Evolutionary conservation across 2,888 invertebrate genomes (phyloP), one percentile per base, ranked within the genome.

Genomic region (Aleiodes alternator): DNA sequence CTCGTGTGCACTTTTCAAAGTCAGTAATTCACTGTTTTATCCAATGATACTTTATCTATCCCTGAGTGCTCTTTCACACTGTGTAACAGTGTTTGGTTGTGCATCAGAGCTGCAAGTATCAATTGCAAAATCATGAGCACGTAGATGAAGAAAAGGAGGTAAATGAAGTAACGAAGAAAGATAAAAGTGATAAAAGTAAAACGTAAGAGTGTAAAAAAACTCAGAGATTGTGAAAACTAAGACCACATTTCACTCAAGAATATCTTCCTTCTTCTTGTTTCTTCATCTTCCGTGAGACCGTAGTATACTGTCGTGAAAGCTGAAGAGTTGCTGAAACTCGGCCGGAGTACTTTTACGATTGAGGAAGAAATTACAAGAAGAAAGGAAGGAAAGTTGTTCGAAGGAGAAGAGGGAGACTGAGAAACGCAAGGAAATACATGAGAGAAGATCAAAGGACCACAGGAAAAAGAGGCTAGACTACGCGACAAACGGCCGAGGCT

Each of bases 21-120:
- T 86, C 85, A 87, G 87, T 87, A 87, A 85, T 84, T 86, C 82
- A 85, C 83, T 85, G 84, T 82, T 85, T 86, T 85, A 85, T 85
- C 83, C 83, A 86, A 86, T 85, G 85, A 83, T 84, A 85, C 83
- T 84, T 84, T 83, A 84, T 84, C 83, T 43, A 43, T 8, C 8
- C 83, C 82, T 79, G 73, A 72, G 59, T 59, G 29, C 57, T 16
- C 56, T 29, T 57, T 43, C 7, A 43, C 43, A 43, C 43, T 43
- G 43, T 43, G 0, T 43, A 7, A 43, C 43, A 43, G 7, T 9
- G 43, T 43, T 43, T 43, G 9, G 43, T 9, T 43, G 43, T 43
- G 11, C 43, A 11, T 43, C 9, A 3, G 43, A 11, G 43, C 43
- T 43, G 0, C 11, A 11, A 43, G 43, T 43, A 11, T 43, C 43